phyloP scores from a whole-genome alignment of 30 jellyfish, hydroid and myxozoan species.

The Catostylus mosaicus region DNA sequence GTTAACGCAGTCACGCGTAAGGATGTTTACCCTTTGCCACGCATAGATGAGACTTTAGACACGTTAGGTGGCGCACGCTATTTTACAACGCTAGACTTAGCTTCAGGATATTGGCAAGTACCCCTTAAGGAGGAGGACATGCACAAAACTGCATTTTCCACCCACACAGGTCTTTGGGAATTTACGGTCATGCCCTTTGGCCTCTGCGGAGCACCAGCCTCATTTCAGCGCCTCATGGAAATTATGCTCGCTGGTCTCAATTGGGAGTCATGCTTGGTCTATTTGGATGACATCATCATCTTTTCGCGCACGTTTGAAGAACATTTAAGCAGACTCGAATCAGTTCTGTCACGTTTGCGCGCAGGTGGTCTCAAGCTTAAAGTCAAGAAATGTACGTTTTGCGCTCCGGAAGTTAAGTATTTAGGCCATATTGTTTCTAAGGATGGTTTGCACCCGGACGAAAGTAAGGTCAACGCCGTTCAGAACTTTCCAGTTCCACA shows the following conservation, averaged over 20 bases:
- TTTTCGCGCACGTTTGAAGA: slow-evolving; percentile 57
- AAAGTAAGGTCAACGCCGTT: too few species aligned
- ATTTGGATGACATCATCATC: slow-evolving; percentile 50
- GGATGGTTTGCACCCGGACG: too few species aligned
- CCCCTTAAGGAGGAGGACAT: too few species aligned
- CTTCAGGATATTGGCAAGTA: too few species aligned
- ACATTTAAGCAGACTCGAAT: slow-evolving; percentile 6
- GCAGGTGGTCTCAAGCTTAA: slow-evolving; percentile 39
- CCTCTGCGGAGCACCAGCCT: slow-evolving; percentile 60
- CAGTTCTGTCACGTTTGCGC: slow-evolving; percentile 10
- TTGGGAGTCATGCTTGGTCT: slow-evolving; percentile 55
- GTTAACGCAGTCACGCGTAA: too few species aligned
- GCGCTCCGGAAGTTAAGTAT: too few species aligned
- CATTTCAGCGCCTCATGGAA: slow-evolving; percentile 69
- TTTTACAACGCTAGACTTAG: slow-evolving; percentile 53
- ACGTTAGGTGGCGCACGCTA: slow-evolving; percentile 44
- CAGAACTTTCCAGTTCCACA: too few species aligned
- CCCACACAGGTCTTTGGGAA: slow-evolving; percentile 22
- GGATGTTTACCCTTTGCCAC: too few species aligned
- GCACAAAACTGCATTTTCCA: slow-evolving; percentile 44
- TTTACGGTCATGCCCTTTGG: too few species aligned
- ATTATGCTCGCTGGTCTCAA: slow-evolving; percentile 37
- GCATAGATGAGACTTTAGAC: too few species aligned
- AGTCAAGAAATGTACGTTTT: too few species aligned
- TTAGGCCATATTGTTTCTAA: too few species aligned